These are phyloP conservation scores for Ganaspis sp. DNA, from an alignment of 1,140 invertebrate species.

Conservation along the genomic window DNA sequence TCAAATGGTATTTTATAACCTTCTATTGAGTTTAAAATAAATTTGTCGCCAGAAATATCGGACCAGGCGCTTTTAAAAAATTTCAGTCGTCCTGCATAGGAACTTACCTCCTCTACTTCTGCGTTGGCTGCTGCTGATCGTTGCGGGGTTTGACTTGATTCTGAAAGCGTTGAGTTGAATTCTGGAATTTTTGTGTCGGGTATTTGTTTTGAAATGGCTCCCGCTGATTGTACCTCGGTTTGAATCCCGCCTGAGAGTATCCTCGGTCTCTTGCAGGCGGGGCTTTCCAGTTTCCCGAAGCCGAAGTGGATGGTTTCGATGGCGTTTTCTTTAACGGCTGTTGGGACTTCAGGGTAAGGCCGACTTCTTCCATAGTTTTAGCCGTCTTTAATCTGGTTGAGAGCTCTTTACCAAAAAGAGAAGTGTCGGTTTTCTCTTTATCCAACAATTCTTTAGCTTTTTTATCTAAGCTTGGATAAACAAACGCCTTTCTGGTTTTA, in stretches of 20 bases:
- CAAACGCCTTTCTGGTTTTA: background rate
- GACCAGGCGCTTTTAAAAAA: background rate
- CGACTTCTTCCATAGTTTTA: background rate
- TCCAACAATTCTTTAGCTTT: background rate
- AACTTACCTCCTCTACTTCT: background rate
- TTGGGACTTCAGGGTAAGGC: background rate
- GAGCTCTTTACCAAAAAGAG: background rate
- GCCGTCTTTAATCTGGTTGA: no score
- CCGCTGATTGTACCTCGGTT: background rate
- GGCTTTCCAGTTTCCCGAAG: background rate
- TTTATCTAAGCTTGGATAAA: background rate
- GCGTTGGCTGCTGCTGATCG: background rate
- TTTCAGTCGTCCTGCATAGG: no score
- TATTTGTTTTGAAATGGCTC: background rate
- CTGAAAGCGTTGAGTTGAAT: background rate
- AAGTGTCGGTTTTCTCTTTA: background rate
- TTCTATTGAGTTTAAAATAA: background rate
- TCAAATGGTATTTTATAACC: conserved; percentile 3
- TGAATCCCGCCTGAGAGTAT: background rate
- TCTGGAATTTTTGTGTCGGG: background rate
- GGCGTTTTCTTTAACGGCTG: background rate
- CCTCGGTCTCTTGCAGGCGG: background rate
- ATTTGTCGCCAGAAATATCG: background rate
- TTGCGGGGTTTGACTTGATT: background rate
- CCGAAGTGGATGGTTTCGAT: background rate